Conservation (phyloP, 92 coral and sea anemone genomes). For the Chrysogorgia sp. region DNA sequence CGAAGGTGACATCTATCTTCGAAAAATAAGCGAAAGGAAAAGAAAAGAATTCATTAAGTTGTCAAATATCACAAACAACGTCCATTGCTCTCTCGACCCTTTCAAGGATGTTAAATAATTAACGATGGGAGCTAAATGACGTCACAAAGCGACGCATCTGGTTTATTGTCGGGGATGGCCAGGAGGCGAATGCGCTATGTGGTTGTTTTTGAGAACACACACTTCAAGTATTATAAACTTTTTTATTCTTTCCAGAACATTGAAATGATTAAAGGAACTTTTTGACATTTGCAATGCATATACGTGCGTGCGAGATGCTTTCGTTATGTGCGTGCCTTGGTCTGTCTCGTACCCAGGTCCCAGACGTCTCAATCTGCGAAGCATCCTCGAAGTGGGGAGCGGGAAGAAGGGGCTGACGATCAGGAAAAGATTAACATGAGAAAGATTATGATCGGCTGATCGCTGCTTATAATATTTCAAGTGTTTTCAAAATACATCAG, state of each 20-base stretch:
- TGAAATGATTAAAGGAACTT: too few relatives aligned
- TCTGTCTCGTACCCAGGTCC: too few relatives aligned
- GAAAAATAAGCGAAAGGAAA: neutral
- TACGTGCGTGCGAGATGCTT: neutral
- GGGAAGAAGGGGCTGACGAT: too few relatives aligned
- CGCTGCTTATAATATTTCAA: too few relatives aligned
- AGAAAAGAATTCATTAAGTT: neutral
- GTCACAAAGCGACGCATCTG: conserved; percentile 31
- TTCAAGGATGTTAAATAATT: conserved; percentile 36
- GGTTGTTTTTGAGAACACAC: neutral
- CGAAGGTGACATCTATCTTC: conserved; percentile 39
- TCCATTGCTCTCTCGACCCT: conserved; percentile 1
- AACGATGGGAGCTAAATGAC: conserved; percentile 21
- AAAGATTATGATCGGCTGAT: too few relatives aligned
- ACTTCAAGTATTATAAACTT: neutral
- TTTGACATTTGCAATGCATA: neutral
- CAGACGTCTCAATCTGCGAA: too few relatives aligned
- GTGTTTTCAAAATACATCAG: too few relatives aligned
- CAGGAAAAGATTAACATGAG: too few relatives aligned
- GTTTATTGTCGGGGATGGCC: neutral
- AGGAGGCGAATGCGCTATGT: neutral
- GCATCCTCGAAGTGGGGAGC: too few relatives aligned
- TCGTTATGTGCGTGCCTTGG: too few relatives aligned
- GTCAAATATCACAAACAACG: neutral
- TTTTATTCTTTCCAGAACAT: too few relatives aligned